A percentile compares a stretch with the other conserved stretches of the same genome.
These are phyloP conservation scores for Cephus sareptanus DNA, from an alignment of 2,888 invertebrate species.

Conservation along the genomic window DNA sequence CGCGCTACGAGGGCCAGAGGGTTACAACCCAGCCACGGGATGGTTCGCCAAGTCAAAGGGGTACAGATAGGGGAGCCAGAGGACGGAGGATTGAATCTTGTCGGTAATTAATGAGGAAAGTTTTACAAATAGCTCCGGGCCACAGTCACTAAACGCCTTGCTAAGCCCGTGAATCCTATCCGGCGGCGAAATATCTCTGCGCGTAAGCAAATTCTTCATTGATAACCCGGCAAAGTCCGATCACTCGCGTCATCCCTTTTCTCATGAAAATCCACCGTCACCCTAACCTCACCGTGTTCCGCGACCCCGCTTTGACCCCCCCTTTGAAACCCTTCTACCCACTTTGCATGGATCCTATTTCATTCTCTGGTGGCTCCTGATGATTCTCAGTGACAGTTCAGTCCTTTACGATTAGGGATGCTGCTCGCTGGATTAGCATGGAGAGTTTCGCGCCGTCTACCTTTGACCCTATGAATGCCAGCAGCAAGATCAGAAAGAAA, in stretches of 20 bases:
- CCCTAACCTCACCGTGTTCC: not conserved
- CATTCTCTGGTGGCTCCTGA: not conserved
- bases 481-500: not conserved
- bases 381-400: not conserved
- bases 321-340: not conserved
- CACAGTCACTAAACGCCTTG: conserved; percentile 44
- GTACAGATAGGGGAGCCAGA: conserved; percentile 25
- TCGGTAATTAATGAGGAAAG: conserved; percentile 61
- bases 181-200: conserved; percentile 41
- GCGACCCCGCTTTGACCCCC: not conserved
- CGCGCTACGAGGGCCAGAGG: not conserved
- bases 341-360: too few species aligned
- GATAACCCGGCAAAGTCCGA: conserved; percentile 30
- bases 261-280: not conserved
- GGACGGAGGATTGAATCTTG: conserved; percentile 52
- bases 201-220: conserved; percentile 45
- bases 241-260: not conserved
- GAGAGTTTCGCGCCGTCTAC: not conserved
- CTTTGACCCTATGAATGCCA: not conserved
- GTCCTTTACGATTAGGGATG: not conserved
- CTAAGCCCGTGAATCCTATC: conserved; percentile 36
- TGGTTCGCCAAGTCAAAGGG: conserved; percentile 26
- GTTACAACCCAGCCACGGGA: not conserved
- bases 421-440: not conserved
- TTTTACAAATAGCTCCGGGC: conserved; percentile 57